Percentiles rank a stretch among this genome's conserved stretches.
These are phyloP conservation scores for Bhutanitis thaidina DNA, from an alignment of 2,888 invertebrate genomes.

Conservation along the genomic window DNA sequence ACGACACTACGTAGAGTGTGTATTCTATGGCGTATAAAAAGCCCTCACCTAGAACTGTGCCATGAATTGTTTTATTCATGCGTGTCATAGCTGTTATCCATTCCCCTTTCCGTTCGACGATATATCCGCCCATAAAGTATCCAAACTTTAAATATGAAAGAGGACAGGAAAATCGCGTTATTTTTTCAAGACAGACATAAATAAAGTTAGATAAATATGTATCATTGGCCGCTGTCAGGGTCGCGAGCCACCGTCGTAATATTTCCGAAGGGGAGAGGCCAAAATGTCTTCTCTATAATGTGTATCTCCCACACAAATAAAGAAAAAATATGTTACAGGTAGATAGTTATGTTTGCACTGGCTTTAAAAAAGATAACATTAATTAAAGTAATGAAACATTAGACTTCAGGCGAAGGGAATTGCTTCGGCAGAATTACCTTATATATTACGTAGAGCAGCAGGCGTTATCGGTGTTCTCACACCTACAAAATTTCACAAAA, in stretches of 20 bases:
- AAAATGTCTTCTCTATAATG: slow-evolving; percentile 1
- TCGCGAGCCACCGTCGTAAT: slow-evolving; percentile 40
- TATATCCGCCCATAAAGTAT: slow-evolving; percentile 53
- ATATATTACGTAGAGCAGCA: too few relatives aligned
- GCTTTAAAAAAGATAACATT: too few relatives aligned
- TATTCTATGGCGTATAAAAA: too few relatives aligned
- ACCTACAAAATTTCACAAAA: too few relatives aligned
- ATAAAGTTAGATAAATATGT: slow-evolving; percentile 77
- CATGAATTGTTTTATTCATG: slow-evolving; percentile 40
- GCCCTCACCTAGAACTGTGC: slow-evolving; percentile 2
- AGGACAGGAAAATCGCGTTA: slow-evolving; percentile 51
- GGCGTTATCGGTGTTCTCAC: too few relatives aligned
- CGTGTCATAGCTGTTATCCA: slow-evolving; percentile 36
- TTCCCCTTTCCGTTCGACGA: slow-evolving; percentile 43
- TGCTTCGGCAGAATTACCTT: too few relatives aligned
- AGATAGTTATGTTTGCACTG: too few relatives aligned
- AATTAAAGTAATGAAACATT: too few relatives aligned
- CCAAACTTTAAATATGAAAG: slow-evolving; percentile 70
- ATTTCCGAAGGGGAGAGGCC: slow-evolving; percentile 8
- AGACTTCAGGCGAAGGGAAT: too few relatives aligned
- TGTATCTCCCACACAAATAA: not conserved
- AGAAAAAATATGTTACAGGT: not conserved
- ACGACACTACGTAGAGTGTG: too few relatives aligned
- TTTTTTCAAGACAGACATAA: slow-evolving; percentile 62
- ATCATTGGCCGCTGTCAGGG: slow-evolving; percentile 67